phyloP scores from a whole-genome alignment of 1,140 invertebrate genomes.

The Parasteatoda tepidariorum region DNA sequence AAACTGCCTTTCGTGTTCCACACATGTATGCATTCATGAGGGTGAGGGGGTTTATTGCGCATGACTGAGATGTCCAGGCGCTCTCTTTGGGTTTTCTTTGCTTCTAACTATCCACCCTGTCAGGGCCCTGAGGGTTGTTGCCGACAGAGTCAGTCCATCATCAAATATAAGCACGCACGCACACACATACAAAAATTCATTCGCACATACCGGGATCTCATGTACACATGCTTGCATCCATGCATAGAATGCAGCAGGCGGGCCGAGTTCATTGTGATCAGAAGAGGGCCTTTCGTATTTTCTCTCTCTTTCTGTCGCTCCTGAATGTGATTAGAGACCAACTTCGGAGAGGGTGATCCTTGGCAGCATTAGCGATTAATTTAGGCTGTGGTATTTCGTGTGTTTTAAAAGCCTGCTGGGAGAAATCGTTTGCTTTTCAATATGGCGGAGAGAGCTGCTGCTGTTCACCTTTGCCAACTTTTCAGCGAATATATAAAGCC shows the following conservation, averaged over 20 bases:
- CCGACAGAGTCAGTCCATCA: conserved; percentile 40
- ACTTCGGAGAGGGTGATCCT: conserved; percentile 29
- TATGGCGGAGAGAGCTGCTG: too few relatives aligned
- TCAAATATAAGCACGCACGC: conserved; percentile 26
- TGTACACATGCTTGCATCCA: conserved; percentile 10
- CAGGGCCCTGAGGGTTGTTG: conserved; percentile 22
- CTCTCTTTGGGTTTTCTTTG: conserved; percentile 23
- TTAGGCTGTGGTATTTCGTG: conserved; percentile 1
- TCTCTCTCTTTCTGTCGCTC: conserved; percentile 8
- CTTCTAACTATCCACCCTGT: conserved; percentile 24
- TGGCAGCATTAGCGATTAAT: conserved; percentile 41
- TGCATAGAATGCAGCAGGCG: conserved; percentile 5
- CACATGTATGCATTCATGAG: neutral
- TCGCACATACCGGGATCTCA: conserved; percentile 20
- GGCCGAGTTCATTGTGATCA: conserved; percentile 30
- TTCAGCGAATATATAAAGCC: too few relatives aligned
- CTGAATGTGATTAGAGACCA: conserved; percentile 39
- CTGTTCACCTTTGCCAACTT: neutral
- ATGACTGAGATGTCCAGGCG: conserved; percentile 22
- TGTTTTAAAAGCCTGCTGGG: conserved; percentile 30
- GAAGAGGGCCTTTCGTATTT: conserved; percentile 17
- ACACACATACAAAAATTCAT: conserved; percentile 33
- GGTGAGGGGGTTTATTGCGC: neutral
- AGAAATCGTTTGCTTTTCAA: neutral
- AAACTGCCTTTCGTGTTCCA: neutral